Evolutionary conservation across 2,113 vertebrate species (phyloP).

Genomic region (Brienomyrus longianalis): DNA sequence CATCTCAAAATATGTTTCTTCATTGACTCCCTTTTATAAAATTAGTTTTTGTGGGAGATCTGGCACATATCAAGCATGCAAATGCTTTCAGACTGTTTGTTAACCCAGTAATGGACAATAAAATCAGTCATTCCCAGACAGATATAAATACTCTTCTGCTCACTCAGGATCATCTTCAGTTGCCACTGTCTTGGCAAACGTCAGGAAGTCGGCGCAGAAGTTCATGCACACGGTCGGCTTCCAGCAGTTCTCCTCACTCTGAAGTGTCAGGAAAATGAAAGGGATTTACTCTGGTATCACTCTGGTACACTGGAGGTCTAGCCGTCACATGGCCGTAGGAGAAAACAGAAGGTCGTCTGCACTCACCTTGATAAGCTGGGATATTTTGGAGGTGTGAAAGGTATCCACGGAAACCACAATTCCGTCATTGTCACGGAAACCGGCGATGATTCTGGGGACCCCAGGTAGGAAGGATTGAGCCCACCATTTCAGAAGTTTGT

Average conservation of each 20-base stretch:
- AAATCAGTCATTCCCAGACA: background rate
- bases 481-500: constrained; percentile 89
- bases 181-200: constrained; percentile 64
- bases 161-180: constrained; percentile 72
- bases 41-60: background rate
- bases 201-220: constrained; percentile 80
- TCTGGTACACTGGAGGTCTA: background rate
- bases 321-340: background rate
- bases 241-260: constrained; percentile 79
- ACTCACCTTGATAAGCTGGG: constrained; percentile 71
- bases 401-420: constrained; percentile 67
- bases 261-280: background rate
- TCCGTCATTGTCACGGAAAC: constrained; percentile 75
- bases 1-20: background rate
- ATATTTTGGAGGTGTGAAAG: constrained; percentile 73
- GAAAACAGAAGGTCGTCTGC: background rate
- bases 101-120: background rate
- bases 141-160: constrained; percentile 24
- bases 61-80: background rate
- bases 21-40: background rate
- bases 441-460: constrained; percentile 74
- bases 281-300: background rate
- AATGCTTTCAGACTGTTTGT: background rate
- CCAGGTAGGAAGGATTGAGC: constrained; percentile 84
- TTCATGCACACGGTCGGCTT: constrained; percentile 87